Base-by-base conservation (phyloP, 1,140 invertebrate species). In the Saccostrea echinata region DNA sequence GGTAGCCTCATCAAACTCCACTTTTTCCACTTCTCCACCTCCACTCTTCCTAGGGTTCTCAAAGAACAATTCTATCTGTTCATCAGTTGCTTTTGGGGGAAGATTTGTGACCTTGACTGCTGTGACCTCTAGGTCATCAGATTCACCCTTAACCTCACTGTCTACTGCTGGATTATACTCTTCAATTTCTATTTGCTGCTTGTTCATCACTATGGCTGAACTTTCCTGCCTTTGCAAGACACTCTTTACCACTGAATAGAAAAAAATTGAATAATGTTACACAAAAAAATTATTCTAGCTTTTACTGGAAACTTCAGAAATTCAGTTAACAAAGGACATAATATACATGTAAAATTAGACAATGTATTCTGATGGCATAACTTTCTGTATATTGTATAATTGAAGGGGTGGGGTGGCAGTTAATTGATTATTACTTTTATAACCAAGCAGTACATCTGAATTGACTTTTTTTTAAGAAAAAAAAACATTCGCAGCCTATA, bases 11-110 rank as follows among this genome's bases (percentile, higher is more conserved):
- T 86, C 61, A 71, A 43, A 76, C 1, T 81, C 55, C 51, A 90
- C 86, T 61, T 82, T 85, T 35, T 88, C 86, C 64, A 91, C 86
- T 1, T 82, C 53, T n/a, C 80, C 86, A 35, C 90, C 90, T 64
- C 90, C 90, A 82, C 84, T 82, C 30, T 86, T 88, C n/a, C 86
- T 86, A 57, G 57, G 86, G 57, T 85, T 90, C 82, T 91, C 89
- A 91, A 91, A 91, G 83, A 89, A 91, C 12, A 88, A n/a, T 24
- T 68, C 27, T 4, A 91, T 35, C 13, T 81, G 83, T n/a, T 91
- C 89, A 27, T 89, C 81, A 30, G 86, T 86, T 33, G 33, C 71
- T 18, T 18, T 51, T 3, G n/a, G 35, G 12, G 51, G 64, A 9
- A 76, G 21, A 11, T 33, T 71, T 9, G n/a, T 86, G 64, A 86